Conservation (phyloP, 2,888 invertebrate species). For the Drosophila kokeensis region DNA sequence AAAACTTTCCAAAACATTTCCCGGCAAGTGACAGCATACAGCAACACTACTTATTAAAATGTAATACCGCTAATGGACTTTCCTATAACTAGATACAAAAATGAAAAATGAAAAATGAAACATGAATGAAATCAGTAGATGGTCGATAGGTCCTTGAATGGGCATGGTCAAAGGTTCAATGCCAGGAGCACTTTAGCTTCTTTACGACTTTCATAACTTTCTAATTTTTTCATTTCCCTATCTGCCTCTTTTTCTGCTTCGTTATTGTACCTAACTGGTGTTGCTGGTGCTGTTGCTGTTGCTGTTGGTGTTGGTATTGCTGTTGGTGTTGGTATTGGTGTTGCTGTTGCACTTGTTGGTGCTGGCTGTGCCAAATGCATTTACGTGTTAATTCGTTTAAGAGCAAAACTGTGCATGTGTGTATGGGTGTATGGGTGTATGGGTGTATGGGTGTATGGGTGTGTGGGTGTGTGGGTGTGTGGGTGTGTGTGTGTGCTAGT, state of each 20-base stretch:
- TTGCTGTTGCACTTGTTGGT: constrained; percentile 22
- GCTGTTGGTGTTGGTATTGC: background rate
- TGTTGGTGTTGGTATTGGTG: constrained; percentile 6
- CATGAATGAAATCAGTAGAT: background rate
- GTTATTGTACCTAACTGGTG: constrained; percentile 18
- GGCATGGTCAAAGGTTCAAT: background rate
- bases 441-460: background rate
- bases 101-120: background rate
- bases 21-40: background rate
- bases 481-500: constrained; percentile 6
- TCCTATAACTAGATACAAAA: background rate
- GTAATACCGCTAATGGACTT: background rate
- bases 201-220: constrained; percentile 1
- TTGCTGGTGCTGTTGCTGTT: background rate
- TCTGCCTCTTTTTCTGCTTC: background rate
- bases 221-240: background rate
- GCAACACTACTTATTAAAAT: background rate
- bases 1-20: background rate
- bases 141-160: background rate
- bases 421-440: background rate
- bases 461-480: constrained; percentile 7
- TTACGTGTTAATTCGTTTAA: constrained; percentile 74
- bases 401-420: constrained; percentile 34
- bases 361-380: constrained; percentile 66
- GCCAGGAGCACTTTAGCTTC: constrained; percentile 19